Conservation (phyloP, 2,113 vertebrate genomes). For the Anguilla rostrata region DNA sequence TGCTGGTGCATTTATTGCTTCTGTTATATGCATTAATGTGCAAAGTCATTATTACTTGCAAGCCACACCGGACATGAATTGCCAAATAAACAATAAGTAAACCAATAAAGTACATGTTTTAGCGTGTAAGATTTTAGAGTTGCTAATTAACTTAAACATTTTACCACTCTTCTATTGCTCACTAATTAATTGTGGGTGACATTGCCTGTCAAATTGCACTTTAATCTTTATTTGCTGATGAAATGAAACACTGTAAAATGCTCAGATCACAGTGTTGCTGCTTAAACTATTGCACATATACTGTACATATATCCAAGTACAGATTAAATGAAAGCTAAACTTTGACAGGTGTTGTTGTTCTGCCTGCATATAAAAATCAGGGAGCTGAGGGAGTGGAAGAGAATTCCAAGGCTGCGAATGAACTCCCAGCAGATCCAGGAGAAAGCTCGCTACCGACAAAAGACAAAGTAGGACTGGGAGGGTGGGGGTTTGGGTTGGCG, state of each 20-base stretch:
- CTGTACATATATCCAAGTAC: not conserved
- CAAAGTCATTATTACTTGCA: too few species aligned
- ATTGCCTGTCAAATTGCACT: not conserved
- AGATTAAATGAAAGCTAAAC: not conserved
- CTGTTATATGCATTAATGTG: too few species aligned
- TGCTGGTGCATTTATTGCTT: too few species aligned
- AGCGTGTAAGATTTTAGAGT: too few species aligned
- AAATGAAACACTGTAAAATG: not conserved
- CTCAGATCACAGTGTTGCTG: too few species aligned
- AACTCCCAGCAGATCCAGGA: conserved; percentile 1
- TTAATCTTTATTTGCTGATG: not conserved
- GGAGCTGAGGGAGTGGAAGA: conserved; percentile 6
- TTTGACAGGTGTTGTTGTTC: conserved; percentile 23
- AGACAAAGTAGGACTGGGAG: not conserved
- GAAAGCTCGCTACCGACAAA: conserved; percentile 37
- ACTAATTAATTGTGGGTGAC: too few species aligned
- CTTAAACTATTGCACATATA: too few species aligned
- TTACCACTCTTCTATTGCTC: too few species aligned
- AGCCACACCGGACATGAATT: too few species aligned
- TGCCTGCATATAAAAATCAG: not conserved
- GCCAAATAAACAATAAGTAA: too few species aligned
- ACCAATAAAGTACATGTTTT: too few species aligned
- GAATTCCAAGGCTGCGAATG: conserved; percentile 28
- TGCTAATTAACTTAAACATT: not conserved
- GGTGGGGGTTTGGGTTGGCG: not conserved